A percentile compares a stretch with the other conserved stretches of the same genome.
Evolutionary conservation across 2,888 invertebrate genomes (phyloP).

Genomic region (Eupithecia abbreviata): DNA sequence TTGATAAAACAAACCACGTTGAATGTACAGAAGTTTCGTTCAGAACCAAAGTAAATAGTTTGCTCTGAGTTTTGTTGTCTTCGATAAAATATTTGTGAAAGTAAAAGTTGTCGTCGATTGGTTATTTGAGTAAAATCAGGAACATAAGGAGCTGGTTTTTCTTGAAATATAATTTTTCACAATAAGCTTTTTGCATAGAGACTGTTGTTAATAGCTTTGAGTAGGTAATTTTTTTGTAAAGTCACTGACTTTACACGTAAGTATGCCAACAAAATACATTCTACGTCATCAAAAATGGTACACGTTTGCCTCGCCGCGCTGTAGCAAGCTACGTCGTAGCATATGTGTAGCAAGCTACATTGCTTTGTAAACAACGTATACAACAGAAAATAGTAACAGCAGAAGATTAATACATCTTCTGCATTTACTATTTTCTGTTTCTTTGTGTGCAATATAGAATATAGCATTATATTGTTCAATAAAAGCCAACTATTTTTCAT

Average conservation of each 20-base stretch:
- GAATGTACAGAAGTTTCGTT: slow-evolving; percentile 4
- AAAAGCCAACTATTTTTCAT: not conserved
- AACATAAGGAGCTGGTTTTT: not conserved
- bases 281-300: not conserved
- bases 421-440: not conserved
- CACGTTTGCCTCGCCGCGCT: not conserved
- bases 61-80: slow-evolving; percentile 1
- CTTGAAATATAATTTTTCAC: not conserved
- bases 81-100: slow-evolving; percentile 1
- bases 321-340: not conserved
- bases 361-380: not conserved
- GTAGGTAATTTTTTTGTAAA: not conserved
- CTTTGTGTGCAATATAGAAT: not conserved
- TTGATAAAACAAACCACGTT: slow-evolving; percentile 1
- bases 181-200: not conserved
- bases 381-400: too few relatives aligned
- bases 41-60: slow-evolving; percentile 8
- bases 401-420: not conserved
- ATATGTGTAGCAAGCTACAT: not conserved
- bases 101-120: not conserved
- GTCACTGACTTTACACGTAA: not conserved
- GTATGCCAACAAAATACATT: not conserved
- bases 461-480: not conserved
- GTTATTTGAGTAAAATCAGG: not conserved
- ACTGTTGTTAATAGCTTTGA: too few relatives aligned